A percentile compares a stretch with the other conserved stretches of the same genome.
Conservation (phyloP, 1,140 invertebrate species). For the Hypothenemus hampei region DNA sequence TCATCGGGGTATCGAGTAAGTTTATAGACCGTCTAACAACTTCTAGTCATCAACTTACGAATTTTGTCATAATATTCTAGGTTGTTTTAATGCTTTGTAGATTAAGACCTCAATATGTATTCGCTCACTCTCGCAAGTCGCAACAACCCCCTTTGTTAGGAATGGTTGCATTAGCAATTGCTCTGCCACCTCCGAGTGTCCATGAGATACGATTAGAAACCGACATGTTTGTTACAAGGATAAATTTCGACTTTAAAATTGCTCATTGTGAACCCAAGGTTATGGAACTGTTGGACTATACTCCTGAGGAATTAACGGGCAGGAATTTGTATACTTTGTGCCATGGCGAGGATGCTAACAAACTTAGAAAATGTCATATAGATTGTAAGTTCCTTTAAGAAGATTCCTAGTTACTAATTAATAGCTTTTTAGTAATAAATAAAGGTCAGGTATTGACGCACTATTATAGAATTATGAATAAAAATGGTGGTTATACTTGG, state of each 20-base stretch:
- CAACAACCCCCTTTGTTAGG: conserved; percentile 79
- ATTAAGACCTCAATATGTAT: conserved; percentile 85
- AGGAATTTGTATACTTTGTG: conserved; percentile 91
- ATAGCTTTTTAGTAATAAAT: conserved; percentile 71
- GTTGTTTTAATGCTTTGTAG: conserved; percentile 88
- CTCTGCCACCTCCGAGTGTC: conserved; percentile 90
- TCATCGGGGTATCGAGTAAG: conserved; percentile 96
- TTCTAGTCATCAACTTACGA: no score
- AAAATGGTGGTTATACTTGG: conserved; percentile 93
- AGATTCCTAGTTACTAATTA: conserved; percentile 1
- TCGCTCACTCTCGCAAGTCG: conserved; percentile 80
- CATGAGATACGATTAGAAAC: conserved; percentile 93
- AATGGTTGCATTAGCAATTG: conserved; percentile 91
- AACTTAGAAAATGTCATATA: conserved; percentile 86
- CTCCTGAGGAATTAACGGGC: conserved; percentile 87
- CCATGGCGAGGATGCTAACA: conserved; percentile 91
- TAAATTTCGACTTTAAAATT: conserved; percentile 93
- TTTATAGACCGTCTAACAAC: no score
- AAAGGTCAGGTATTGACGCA: conserved; percentile 96
- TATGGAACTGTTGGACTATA: conserved; percentile 87
- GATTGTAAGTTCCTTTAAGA: conserved; percentile 74
- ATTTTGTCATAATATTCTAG: conserved; percentile 51
- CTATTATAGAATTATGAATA: conserved; percentile 94
- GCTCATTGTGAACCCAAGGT: conserved; percentile 96
- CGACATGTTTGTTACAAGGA: conserved; percentile 95